These are phyloP conservation scores for Rhagoletis zephyria DNA, from an alignment of 1,140 invertebrate species.

Conservation along the genomic window DNA sequence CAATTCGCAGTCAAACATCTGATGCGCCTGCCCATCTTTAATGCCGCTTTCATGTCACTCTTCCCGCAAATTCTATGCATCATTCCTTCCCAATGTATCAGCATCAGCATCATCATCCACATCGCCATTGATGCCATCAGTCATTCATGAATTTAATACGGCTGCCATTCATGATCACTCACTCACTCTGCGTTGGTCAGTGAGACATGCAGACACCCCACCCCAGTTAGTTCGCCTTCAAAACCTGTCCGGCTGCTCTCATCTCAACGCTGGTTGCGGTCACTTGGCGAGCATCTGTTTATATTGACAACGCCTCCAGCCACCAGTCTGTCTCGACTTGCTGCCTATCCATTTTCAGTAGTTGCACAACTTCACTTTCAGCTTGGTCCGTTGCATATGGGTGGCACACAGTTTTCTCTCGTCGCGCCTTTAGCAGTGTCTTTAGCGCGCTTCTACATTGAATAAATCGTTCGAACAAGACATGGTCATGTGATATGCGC, in stretches of 20 bases:
- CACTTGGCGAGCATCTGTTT: conserved; percentile 9
- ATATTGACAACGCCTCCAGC: conserved; percentile 13
- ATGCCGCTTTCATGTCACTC: too few species aligned
- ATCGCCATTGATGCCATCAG: conserved; percentile 34
- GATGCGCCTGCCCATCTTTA: neutral
- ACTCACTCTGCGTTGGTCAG: neutral
- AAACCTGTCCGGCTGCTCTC: neutral
- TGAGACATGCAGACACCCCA: neutral
- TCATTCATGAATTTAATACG: conserved; percentile 42
- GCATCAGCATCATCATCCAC: neutral
- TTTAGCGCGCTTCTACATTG: conserved; percentile 10
- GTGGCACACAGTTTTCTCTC: neutral
- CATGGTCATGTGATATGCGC: neutral
- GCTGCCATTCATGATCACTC: neutral
- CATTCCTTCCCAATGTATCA: too few species aligned
- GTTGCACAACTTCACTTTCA: conserved; percentile 48
- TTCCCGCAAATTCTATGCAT: too few species aligned
- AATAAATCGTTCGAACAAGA: neutral
- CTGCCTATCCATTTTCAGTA: neutral
- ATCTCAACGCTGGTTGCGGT: conserved; percentile 2
- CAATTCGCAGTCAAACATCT: neutral
- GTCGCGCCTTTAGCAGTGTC: neutral
- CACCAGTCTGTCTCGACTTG: neutral
- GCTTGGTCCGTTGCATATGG: neutral
- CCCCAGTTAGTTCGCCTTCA: too few species aligned